Evolutionary conservation across 2,888 invertebrate species (phyloP).

Genomic region (Epirrita christyi): DNA sequence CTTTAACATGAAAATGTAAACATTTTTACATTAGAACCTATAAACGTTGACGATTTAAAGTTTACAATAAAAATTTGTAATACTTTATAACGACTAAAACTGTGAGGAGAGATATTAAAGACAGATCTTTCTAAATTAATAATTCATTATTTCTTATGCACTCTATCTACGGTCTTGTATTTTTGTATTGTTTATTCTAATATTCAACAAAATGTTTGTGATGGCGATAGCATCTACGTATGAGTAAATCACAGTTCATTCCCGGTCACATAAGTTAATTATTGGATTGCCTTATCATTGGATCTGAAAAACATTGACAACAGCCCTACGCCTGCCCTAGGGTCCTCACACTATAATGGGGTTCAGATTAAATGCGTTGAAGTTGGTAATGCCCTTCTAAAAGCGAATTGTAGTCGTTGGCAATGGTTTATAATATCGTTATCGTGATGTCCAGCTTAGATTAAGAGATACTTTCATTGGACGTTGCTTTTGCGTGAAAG

Average conservation of each 20-base stretch:
- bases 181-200: not conserved
- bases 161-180: not conserved
- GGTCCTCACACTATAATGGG: conserved; percentile 63
- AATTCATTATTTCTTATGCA: not conserved
- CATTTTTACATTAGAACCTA: not conserved
- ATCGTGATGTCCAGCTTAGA: conserved; percentile 74
- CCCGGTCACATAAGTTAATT: conserved; percentile 40
- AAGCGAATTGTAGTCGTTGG: conserved; percentile 76
- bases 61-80: not conserved
- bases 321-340: conserved; percentile 49
- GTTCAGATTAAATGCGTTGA: conserved; percentile 73
- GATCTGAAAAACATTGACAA: conserved; percentile 50
- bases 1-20: not conserved
- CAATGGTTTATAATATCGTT: conserved; percentile 77
- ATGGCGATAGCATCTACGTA: conserved; percentile 30
- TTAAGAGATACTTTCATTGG: conserved; percentile 70
- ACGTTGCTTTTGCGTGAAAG: conserved; percentile 44
- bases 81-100: not conserved
- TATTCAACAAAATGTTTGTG: not conserved
- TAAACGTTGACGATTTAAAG: not conserved
- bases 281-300: conserved; percentile 44
- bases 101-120: not conserved
- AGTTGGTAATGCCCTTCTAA: conserved; percentile 74
- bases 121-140: not conserved
- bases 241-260: conserved; percentile 40